Evolutionary conservation across 2,113 vertebrate genomes (phyloP).

Genomic region (Fulica atra): DNA sequence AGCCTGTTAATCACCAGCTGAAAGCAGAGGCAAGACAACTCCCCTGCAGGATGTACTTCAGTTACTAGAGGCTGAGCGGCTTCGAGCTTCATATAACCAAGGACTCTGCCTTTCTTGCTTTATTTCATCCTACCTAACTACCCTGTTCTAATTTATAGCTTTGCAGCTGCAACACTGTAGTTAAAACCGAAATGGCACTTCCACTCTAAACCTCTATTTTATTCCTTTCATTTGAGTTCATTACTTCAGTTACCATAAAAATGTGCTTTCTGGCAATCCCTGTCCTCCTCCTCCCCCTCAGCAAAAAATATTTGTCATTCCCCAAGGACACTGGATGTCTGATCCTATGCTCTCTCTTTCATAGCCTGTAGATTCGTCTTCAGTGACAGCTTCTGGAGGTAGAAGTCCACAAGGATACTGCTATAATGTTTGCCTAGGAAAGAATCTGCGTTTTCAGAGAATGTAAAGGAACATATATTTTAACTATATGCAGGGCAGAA

Average conservation of each 20-base stretch:
- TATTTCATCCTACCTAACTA: not conserved
- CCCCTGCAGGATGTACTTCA: not conserved
- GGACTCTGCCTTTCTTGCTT: not conserved
- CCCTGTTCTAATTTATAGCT: conserved; percentile 19
- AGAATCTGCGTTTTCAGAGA: not conserved
- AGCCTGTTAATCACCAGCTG: not conserved
- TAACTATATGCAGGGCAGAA: not conserved
- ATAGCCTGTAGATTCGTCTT: conserved; percentile 31
- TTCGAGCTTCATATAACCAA: not conserved
- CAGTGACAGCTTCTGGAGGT: not conserved
- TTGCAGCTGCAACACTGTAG: not conserved
- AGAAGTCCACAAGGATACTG: not conserved
- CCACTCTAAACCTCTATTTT: conserved; percentile 26
- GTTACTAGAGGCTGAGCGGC: not conserved
- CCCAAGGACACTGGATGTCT: not conserved
- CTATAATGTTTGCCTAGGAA: not conserved
- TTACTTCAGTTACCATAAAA: conserved; percentile 44
- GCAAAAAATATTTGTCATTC: conserved; percentile 29
- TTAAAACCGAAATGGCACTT: conserved; percentile 34
- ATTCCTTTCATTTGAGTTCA: conserved; percentile 48
- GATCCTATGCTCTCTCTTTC: not conserved
- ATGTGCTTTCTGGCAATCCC: conserved; percentile 1
- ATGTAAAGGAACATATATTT: not conserved
- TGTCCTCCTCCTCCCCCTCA: not conserved
- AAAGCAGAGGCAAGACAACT: not conserved